A percentile compares a stretch with the other conserved stretches of the same genome.
Evolutionary conservation across 1,140 invertebrate genomes (phyloP).

Genomic region (Leptoteleia sp.): DNA sequence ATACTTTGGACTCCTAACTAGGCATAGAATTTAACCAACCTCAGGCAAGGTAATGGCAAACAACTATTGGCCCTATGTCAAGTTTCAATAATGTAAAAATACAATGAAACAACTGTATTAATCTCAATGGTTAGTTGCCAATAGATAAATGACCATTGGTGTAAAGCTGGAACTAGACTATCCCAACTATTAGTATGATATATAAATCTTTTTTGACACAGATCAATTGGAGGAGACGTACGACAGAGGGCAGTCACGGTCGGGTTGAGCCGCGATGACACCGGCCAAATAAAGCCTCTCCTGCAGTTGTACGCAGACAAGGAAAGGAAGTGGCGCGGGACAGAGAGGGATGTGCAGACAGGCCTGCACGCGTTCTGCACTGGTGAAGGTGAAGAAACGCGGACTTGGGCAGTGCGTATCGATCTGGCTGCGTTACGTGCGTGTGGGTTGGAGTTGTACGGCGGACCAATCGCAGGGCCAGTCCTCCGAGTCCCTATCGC

Average conservation of each 20-base stretch:
- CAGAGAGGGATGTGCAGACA: slow-evolving; percentile 36
- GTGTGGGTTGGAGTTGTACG: slow-evolving; percentile 77
- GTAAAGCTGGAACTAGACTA: too few relatives aligned
- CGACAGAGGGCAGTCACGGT: slow-evolving; percentile 41
- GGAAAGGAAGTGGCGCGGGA: slow-evolving; percentile 16
- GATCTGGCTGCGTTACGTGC: slow-evolving; percentile 79
- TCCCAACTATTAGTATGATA: too few relatives aligned
- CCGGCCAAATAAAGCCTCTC: slow-evolving; percentile 39
- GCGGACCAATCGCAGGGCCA: slow-evolving; percentile 80
- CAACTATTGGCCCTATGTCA: too few relatives aligned
- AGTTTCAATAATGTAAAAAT: too few relatives aligned
- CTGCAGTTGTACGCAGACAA: slow-evolving; percentile 16
- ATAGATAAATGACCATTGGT: too few relatives aligned
- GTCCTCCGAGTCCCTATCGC: slow-evolving; percentile 68
- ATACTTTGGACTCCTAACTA: too few relatives aligned
- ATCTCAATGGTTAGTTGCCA: too few relatives aligned
- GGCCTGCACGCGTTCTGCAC: slow-evolving; percentile 35
- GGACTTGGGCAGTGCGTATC: slow-evolving; percentile 81
- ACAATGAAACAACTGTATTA: too few relatives aligned
- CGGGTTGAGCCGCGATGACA: slow-evolving; percentile 37
- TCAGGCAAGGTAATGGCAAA: too few relatives aligned
- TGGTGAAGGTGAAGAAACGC: slow-evolving; percentile 68
- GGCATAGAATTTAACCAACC: too few relatives aligned
- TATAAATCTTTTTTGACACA: too few relatives aligned
- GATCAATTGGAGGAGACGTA: slow-evolving; percentile 18